These are phyloP conservation scores for Platyscapa corneri DNA, from an alignment of 1,140 invertebrate species.

Conservation along the genomic window DNA sequence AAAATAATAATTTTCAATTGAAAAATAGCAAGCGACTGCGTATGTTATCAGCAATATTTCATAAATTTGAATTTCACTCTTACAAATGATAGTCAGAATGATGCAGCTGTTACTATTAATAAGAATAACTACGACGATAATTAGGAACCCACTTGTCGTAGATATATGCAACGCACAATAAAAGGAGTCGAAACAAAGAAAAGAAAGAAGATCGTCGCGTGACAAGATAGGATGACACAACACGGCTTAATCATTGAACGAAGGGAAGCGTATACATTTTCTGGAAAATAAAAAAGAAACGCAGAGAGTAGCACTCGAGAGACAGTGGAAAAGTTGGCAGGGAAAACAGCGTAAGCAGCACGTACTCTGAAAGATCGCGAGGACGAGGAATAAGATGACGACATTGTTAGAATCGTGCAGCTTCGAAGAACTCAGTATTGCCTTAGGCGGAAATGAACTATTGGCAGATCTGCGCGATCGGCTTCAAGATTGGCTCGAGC, in stretches of 20 bases:
- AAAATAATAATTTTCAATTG: too few relatives aligned
- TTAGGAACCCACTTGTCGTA: not conserved
- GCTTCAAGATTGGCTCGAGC: slow-evolving; percentile 67
- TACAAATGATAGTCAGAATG: not conserved
- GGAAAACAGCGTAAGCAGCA: not conserved
- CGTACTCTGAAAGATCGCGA: not conserved
- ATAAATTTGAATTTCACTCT: not conserved
- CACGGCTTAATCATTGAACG: too few relatives aligned
- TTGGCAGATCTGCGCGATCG: slow-evolving; percentile 59
- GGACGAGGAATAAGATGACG: slow-evolving; percentile 49
- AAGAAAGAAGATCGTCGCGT: not conserved
- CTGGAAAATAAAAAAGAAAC: not conserved
- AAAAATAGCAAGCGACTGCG: too few relatives aligned
- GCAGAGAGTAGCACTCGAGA: not conserved
- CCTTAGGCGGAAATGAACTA: slow-evolving; percentile 59
- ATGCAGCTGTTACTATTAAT: not conserved
- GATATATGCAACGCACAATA: not conserved
- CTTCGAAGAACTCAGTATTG: slow-evolving; percentile 57
- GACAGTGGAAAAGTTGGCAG: not conserved
- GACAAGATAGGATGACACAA: not conserved
- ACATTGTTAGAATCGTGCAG: slow-evolving; percentile 59
- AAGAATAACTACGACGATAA: not conserved
- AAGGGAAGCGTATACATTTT: not conserved
- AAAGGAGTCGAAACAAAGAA: not conserved
- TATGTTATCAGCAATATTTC: not conserved